Evolutionary conservation across 2,797 vertebrate species (phyloP), one percentile per base, ranked within the genome.

Genomic region (Esox masquinongy): DNA sequence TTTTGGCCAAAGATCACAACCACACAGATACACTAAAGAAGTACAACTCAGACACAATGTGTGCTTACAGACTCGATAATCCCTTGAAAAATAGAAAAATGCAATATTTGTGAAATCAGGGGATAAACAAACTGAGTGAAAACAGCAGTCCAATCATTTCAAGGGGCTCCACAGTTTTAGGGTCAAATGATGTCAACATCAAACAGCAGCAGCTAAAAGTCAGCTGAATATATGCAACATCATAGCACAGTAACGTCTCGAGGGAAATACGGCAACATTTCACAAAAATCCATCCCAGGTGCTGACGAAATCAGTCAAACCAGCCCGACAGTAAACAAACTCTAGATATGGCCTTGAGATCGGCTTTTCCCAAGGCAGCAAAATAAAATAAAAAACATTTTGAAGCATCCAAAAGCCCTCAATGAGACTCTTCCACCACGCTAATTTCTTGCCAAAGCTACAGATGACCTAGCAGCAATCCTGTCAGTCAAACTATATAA

Each of bases 1-100:
- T 39, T 39, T 39, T 39, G 2, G 36, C 68, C 76, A 80, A 80
- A 83, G 22, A 77, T 64, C 36, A 77, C n/a, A 59, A 43, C 34
- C 2, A 68, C 19, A n/a, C 8, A 68, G 67, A 68, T 68, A 22
- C 31, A 43, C 12, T 16, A 31, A 31, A 66, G 16, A 29, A 31
- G 31, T 34, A 66, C 12, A 17, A 34, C 64, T 31, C 15, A 8
- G 34, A 39, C n/a, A 68, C 36, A 8, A 36, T 7, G 34, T 24
- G 14, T 71, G 24, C 29, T 26, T 24, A 19, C 70, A 53, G 17
- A 16, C 50, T 34, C 76, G 29, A 49, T 31, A 49, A 16, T 22
- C n/a, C 50, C 29, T 29, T 2, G 24, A 22, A 15, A 68, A 68
- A 68, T 7, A 36, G 36, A 8, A 3, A 36, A 36, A 19, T 17